Percentiles rank a stretch among this genome's conserved stretches.
Conservation (phyloP, 2,113 vertebrate species). For the Scomber japonicus region DNA sequence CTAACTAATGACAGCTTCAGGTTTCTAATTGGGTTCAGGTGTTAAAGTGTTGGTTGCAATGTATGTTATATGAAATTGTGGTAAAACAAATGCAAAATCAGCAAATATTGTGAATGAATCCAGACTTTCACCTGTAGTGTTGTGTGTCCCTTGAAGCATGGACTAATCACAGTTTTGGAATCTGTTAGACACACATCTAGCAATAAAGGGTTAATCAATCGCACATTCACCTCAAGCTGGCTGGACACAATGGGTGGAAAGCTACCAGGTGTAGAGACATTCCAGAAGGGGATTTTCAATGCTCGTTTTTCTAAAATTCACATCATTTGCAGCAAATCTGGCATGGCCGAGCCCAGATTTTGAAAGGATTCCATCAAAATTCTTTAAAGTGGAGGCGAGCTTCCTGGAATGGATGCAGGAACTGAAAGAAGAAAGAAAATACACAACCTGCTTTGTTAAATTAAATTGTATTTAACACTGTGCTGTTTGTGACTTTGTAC, state of each 20-base stretch:
- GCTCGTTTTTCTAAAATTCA: slow-evolving; percentile 20
- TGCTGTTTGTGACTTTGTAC: too few species aligned
- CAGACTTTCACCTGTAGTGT: too few species aligned
- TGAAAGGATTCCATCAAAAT: slow-evolving; percentile 10
- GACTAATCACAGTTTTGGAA: background rate
- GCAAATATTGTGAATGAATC: too few species aligned
- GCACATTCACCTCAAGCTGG: background rate
- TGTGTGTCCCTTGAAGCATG: background rate
- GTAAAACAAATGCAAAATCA: background rate
- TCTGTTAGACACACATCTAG: background rate
- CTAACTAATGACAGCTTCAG: background rate
- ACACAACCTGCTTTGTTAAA: background rate
- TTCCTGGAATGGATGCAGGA: background rate
- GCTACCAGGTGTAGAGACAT: slow-evolving; percentile 6
- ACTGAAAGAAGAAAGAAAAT: background rate
- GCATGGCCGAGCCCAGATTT: background rate
- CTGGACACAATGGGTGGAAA: slow-evolving; percentile 1
- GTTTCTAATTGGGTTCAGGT: background rate
- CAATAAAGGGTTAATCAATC: slow-evolving; percentile 3
- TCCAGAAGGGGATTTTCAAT: slow-evolving; percentile 11
- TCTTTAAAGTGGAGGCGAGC: background rate
- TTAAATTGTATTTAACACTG: background rate
- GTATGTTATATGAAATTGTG: background rate
- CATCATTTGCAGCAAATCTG: slow-evolving; percentile 37
- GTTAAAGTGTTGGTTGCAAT: background rate